Evolutionary conservation across 2,888 invertebrate genomes (phyloP), one percentile per base, ranked within the genome.

Genomic region (Xestoiulus laeticollis): DNA sequence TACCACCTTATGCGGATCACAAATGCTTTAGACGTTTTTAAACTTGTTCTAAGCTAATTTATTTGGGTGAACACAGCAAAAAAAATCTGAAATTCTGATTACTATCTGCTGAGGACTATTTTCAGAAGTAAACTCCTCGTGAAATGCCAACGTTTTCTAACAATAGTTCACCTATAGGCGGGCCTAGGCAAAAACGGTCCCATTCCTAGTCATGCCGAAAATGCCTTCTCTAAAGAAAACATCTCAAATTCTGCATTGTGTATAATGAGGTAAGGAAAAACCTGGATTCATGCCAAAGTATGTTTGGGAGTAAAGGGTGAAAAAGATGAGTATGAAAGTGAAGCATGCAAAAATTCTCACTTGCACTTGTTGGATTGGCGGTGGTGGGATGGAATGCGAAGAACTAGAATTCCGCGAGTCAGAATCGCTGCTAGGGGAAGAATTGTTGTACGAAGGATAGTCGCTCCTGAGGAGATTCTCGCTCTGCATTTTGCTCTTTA

Each of bases 401-500:
- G 87, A 87, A 44, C 87, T 85, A 32, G 87, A 88, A 83, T 88
- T 86, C 88, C 89, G 83, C 12, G 89, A 89, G 86, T 89, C 89
- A 19, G 89, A 88, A 38, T 89, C 89, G 59, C 89, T 89, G 43
- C 88, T 88, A 22, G 89, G 87, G 10, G 89, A 89, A 38, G 89
- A 89, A 78, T 86, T 86, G 19, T 89, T 87, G 68, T 89, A 89
- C 16, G 89, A 89, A n/a, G 89, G 89, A 91, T 96, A 96, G 92
- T 96, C 96, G 88, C 96, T 96, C 90, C 96, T 93, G 85, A 96
- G 93, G 87, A 97, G 92, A 92, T 96, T 96, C 91, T 96, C 96
- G 91, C 96, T 96, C 92, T 96, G 96, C 96, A 96, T 96, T 92
- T 97, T 91, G 89, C 96, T 96, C 92, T 97, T 97, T 90, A 98